Base-by-base conservation (phyloP, 2,888 invertebrate genomes). In the Drosophila eohydei region DNA sequence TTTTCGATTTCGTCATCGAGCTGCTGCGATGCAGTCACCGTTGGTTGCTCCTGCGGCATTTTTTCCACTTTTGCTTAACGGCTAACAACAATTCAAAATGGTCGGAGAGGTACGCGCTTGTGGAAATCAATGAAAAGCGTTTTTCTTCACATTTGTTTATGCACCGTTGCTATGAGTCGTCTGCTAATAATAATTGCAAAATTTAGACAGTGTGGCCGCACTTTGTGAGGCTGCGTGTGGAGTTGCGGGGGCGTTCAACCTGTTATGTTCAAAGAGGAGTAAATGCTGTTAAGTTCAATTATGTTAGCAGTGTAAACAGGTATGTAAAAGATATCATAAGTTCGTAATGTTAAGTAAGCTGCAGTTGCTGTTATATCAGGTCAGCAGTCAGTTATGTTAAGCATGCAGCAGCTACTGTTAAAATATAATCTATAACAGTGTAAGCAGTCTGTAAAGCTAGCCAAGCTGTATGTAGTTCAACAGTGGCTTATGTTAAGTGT, bases 1-100 rank as follows among this genome's bases (percentile, higher is more conserved):
- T 98, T 99, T 93, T 99, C 99, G 71, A 96, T 95, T 83, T 96
- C 96, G 16, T 95, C 94, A 71, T 91, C 86, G 69, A 96, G 94
- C 78, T 96, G 96, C 64, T 75, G 83, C 46, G 61, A 61, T 41
- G 67, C 28, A 7, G 70, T 44, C 54, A 74, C 57, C 32, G 78
- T 52, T 59, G 63, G 28, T 58, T 84, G 80, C 61, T 91, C 90
- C 48, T 87, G 89, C 38, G 91, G 88, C 91, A 91, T 91, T 46
- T 63, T 69, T 59, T 21, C 7, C 6, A 30, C 9, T 68, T 54
- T 38, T 32, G 14, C 28, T 12, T 9, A 40, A 51, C n/a, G 50
- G 6, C n/a, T 55, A 43, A 16, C 38, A 50, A 34, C 32, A 62
- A 54, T 46, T 34, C 8, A 7, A 52, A 55, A 54, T n/a, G 58